Evolutionary conservation across 2,113 vertebrate species (phyloP), one percentile per base, ranked within the genome.

Genomic region (Campylomormyrus tamandua): DNA sequence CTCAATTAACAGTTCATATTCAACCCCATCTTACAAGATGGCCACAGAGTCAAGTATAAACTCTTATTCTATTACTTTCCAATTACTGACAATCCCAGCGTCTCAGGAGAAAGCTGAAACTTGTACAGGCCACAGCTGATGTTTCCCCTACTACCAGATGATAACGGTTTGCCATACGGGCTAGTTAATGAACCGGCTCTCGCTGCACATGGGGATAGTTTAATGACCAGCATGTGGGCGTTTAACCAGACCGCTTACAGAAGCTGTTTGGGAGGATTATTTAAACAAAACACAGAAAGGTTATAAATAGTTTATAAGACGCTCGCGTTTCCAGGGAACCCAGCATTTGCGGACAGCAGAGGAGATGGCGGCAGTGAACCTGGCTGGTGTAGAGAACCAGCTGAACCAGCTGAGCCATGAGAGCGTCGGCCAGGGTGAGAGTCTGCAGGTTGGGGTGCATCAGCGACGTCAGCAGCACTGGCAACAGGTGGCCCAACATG

Each of bases 381-480:
- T 99, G 98, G 92, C 98, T 99, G 45, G 98, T 99, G 88, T 99
- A 99, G 70, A 99, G 97, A 3, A 99, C 98, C 86, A 99, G 95
- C 93, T 99, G 98, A 45, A 99, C 98, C 58, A 99, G 95, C 94
- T 99, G 98, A 87, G 98, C 98, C 98, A 99, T 99, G 92, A 99
- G 96, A 11, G 98, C 97, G 42, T 99, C 98, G 8, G 98, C 98
- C 89, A 99, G 97, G 13, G 94, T 98, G 58, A 99, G 94, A 4
- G 98, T 99, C 92, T 99, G 98, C 85, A 99, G 95, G 92, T 99
- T 99, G 6, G 98, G 98, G 92, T 99, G 98, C 98, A 99, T 99
- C 95, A 99, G 94, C 80, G 98, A 98, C 0, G 98, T 99, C 92
- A 99, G 95, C 15, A 99, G 94, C 88, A 99, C 98, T 0, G 98